Evolutionary conservation across 2,888 invertebrate genomes (phyloP), one percentile per base, ranked within the genome.

Genomic region (Caenorhabditis sp.): DNA sequence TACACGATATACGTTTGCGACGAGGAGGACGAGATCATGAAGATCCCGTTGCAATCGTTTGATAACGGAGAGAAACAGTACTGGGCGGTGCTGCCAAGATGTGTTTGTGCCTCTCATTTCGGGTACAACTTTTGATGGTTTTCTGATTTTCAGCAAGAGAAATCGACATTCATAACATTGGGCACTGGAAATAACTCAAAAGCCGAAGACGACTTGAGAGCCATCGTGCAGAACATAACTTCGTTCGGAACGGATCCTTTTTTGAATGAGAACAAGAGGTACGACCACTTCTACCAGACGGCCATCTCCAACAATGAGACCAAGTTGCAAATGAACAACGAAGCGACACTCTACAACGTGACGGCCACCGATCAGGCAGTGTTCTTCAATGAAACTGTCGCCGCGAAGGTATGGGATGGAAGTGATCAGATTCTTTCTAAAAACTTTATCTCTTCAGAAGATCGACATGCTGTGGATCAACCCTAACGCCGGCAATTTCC

Each of bases 1-100:
- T 65, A 59, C 26, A 63, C 65, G 2, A 45, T 73, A n/a, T 73
- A 73, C 26, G 73, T 73, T 9, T 73, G 73, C 53, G 73, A 73
- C 39, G 61, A 62, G 22, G 73, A 63, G n/a, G 63, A 63, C 15
- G 22, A 45, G 6, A 39, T 53, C 22, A 41, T 59, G 15, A 39
- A 58, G 50, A 63, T 72, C 17, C 63, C 62, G 15, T 11, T 72
- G 32, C 46, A 26, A 41, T 63, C 62, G 1, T 58, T 72, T 37
- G 62, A 62, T 6, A 63, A 72, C 9, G 56, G 63, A 43, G 43
- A 63, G 27, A 62, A 58, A 26, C 52, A 56, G 22, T 65, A 65
- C 17, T 73, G 65, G 65, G 73, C 59, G 1, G 8, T 73, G 2
- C 52, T 65, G 22, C 73, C 73, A 11, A 65, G 20, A 26, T 73